Evolutionary conservation across 2,797 vertebrate species (phyloP).

Genomic region (Amblyraja radiata): DNA sequence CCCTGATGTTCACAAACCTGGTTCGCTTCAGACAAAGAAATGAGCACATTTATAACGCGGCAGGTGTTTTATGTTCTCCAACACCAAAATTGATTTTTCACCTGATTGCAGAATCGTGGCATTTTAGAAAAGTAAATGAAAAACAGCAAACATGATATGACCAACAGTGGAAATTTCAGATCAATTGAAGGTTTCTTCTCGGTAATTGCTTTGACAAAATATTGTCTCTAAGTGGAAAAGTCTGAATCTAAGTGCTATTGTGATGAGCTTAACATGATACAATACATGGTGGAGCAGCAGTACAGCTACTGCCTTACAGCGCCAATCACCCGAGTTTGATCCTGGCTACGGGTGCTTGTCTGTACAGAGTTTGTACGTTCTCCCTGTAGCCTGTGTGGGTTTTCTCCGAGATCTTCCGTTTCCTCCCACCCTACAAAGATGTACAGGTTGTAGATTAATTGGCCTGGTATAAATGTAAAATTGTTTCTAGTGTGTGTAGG

Average conservation of each 20-base stretch:
- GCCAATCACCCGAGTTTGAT: too few relatives aligned
- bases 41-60: background rate
- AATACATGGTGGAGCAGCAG: too few relatives aligned
- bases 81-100: background rate
- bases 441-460: too few relatives aligned
- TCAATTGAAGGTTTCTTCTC: background rate
- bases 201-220: background rate
- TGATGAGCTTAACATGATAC: background rate
- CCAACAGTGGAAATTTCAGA: background rate
- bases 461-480: too few relatives aligned
- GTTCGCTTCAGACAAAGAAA: background rate
- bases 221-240: background rate
- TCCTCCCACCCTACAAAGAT: too few relatives aligned
- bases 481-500: too few relatives aligned
- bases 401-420: too few relatives aligned
- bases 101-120: background rate
- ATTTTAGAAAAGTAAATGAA: background rate
- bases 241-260: conserved; percentile 2
- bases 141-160: background rate
- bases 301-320: too few relatives aligned
- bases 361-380: too few relatives aligned
- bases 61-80: background rate
- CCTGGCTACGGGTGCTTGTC: too few relatives aligned
- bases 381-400: too few relatives aligned
- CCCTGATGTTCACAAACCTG: background rate